Conservation (phyloP, 2,797 vertebrate species). For the Anguilla marmorata region DNA sequence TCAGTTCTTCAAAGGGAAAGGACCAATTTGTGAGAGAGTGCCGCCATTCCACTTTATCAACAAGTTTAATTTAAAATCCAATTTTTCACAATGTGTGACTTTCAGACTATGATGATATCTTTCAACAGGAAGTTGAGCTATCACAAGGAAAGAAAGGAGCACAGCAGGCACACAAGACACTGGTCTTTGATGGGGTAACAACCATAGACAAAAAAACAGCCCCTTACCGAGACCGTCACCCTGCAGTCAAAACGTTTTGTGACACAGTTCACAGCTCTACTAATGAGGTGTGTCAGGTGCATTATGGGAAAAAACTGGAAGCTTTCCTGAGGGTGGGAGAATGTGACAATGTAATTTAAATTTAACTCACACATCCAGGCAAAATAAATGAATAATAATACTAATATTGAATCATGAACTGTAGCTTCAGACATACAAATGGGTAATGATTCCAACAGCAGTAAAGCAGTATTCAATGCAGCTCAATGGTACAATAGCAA, state of each 20-base stretch:
- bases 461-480: background rate
- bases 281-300: background rate
- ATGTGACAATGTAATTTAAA: background rate
- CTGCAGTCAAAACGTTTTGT: background rate
- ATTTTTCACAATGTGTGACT: background rate
- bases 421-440: background rate
- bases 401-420: background rate
- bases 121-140: background rate
- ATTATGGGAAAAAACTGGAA: background rate
- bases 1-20: background rate
- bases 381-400: background rate
- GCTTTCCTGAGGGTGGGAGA: background rate
- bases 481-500: background rate
- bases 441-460: background rate
- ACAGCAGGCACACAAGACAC: background rate
- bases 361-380: background rate
- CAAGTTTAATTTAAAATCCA: background rate
- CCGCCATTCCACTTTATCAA: background rate
- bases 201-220: background rate
- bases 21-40: background rate
- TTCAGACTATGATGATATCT: background rate
- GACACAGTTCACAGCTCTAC: background rate
- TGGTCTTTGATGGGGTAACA: background rate
- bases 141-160: background rate
- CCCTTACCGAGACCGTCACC: background rate